Evolutionary conservation across 2,888 invertebrate genomes (phyloP).

Genomic region (Drosophila niveifrons): DNA sequence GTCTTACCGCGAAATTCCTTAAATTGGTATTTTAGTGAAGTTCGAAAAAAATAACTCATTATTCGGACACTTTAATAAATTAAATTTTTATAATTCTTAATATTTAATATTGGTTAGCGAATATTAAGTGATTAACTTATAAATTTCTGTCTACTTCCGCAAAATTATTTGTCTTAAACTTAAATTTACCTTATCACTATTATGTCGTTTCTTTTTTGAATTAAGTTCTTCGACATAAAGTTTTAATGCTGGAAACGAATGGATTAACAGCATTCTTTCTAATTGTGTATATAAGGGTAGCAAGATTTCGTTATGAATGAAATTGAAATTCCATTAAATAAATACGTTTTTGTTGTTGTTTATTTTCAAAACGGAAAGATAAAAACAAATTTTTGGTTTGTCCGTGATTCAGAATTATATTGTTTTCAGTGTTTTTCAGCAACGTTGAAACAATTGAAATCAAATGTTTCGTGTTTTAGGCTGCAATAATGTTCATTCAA

Average conservation of each 20-base stretch:
- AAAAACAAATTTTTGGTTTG: slow-evolving; percentile 38
- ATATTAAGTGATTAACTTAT: no score
- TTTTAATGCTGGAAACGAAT: not conserved
- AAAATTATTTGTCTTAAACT: no score
- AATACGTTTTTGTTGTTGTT: slow-evolving; percentile 13
- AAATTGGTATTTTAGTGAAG: not conserved
- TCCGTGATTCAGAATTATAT: slow-evolving; percentile 34
- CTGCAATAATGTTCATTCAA: slow-evolving; percentile 25
- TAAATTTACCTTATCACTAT: no score
- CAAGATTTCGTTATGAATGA: slow-evolving; percentile 12
- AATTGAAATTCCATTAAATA: slow-evolving; percentile 6
- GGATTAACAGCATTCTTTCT: slow-evolving; percentile 1
- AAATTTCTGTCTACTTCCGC: no score
- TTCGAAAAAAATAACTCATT: not conserved
- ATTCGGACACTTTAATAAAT: no score
- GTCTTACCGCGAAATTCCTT: slow-evolving; percentile 7
- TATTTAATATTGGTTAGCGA: no score
- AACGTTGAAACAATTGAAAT: slow-evolving; percentile 35
- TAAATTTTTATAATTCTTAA: no score
- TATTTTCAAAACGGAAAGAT: slow-evolving; percentile 36
- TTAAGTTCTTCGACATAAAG: not conserved
- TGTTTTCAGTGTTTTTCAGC: slow-evolving; percentile 26
- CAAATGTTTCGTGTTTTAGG: slow-evolving; percentile 31
- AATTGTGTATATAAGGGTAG: slow-evolving; percentile 6
- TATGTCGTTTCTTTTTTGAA: no score